Base-by-base conservation (phyloP, 2,797 vertebrate species). In the Champsocephalus gunnari region DNA sequence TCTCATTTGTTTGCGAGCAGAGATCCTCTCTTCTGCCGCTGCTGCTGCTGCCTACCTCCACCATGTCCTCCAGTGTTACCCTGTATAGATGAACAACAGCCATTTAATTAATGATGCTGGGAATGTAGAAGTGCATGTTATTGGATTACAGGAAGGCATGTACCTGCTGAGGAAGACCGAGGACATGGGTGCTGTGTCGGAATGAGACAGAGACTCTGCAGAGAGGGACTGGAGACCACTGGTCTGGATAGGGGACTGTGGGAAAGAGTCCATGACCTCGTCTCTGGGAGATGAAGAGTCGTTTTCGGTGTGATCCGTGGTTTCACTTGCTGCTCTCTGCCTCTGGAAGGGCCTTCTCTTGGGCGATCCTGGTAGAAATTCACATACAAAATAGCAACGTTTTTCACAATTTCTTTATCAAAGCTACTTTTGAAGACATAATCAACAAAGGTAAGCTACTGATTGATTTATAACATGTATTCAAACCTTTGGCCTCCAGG, bases 261-360 rank as follows among this genome's bases (percentile, higher is more conserved):
- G 92, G 12, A 96, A 95, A 85, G 95, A 96, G 72, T 94, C 94
- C 16, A 77, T 80, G 67, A 81, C 63, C 34, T 94, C 90, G 79
- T 95, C 93, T 79, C 92, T 93, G 0, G 88, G 81, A 16, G 92
- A 92, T 74, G 95, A 92, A 0, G 92, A 83, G 9, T 94, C 95
- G 0, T 94, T 94, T 50, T 95, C 96, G 2, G 95, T 95, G 58
- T 96, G 96, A 74, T 99, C 97, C 21, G 95, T 96, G 88, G 96
- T 98, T 91, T 99, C 98, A 2, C 98, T 99, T 59, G 98, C 97
- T 0, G 98, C 98, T 73, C 98, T 94, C 93, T 99, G 98, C 43
- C 98, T 95, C 92, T 98, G 97, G 88, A 99, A 97, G 66, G 96
- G 97, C 38, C 95, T 94, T 32, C 97, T 93, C 81, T 96, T 97